Percentiles rank a stretch among this genome's conserved stretches.
These are phyloP conservation scores for Epistrophella euchroma DNA, from an alignment of 2,888 invertebrate genomes.

Conservation along the genomic window DNA sequence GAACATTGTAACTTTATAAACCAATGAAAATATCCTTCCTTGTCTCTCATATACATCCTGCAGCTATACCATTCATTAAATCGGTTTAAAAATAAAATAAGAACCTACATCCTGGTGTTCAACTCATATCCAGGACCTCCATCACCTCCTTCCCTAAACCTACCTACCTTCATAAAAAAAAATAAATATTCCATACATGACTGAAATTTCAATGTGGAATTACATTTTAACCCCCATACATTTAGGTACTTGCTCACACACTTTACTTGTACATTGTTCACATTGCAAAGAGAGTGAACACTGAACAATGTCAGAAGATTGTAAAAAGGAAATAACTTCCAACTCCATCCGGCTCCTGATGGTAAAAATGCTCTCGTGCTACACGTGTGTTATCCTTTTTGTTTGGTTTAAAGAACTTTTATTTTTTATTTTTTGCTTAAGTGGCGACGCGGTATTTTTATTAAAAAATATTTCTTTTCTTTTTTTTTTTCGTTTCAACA, in stretches of 20 bases:
- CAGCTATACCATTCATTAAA: conserved; percentile 13
- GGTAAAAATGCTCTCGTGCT: conserved; percentile 25
- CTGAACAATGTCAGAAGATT: conserved; percentile 52
- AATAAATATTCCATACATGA: conserved; percentile 47
- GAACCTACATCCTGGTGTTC: conserved; percentile 32
- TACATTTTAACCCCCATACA: conserved; percentile 60
- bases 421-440: neutral
- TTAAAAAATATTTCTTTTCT: conserved; percentile 23
- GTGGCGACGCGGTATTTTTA: conserved; percentile 36
- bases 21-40: conserved; percentile 35
- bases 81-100: conserved; percentile 30
- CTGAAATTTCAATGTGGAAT: conserved; percentile 69
- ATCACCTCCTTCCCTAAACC: neutral
- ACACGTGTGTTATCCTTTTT: conserved; percentile 45
- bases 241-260: neutral
- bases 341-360: conserved; percentile 55
- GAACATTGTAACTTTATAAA: conserved; percentile 39
- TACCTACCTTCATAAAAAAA: neutral
- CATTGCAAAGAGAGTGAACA: conserved; percentile 42
- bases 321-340: conserved; percentile 59
- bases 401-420: neutral
- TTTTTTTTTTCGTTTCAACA: neutral
- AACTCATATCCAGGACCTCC: conserved; percentile 4
- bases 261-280: conserved; percentile 41
- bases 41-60: neutral